Evolutionary conservation across 2,797 vertebrate genomes (phyloP).

Genomic region (Sparus aurata): DNA sequence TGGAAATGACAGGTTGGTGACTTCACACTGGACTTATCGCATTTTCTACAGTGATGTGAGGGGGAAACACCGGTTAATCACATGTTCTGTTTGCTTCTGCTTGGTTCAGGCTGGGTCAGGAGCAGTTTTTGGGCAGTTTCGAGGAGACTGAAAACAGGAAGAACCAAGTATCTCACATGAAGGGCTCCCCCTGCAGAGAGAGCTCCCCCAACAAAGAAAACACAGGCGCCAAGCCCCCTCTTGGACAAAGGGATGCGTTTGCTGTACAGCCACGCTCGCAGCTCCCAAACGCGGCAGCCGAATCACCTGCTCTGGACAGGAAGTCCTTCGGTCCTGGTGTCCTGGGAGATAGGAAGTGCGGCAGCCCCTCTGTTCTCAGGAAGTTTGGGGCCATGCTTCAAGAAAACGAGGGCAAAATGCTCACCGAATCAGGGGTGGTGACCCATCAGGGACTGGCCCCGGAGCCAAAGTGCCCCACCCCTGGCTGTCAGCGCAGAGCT

Average conservation of each 20-base stretch:
- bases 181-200: constrained; percentile 73
- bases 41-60: not conserved
- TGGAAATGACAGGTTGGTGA: constrained; percentile 87
- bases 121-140: constrained; percentile 78
- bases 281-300: constrained; percentile 69
- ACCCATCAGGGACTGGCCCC: constrained; percentile 71
- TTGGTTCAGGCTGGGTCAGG: constrained; percentile 63
- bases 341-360: constrained; percentile 78
- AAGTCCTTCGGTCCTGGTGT: constrained; percentile 67
- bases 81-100: constrained; percentile 12
- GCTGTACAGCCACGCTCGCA: constrained; percentile 86
- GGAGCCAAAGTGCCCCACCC: constrained; percentile 75
- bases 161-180: constrained; percentile 76
- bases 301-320: constrained; percentile 76
- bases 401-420: constrained; percentile 85
- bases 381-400: constrained; percentile 84
- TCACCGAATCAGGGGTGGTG: constrained; percentile 80
- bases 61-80: not conserved
- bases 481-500: constrained; percentile 85
- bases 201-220: constrained; percentile 78
- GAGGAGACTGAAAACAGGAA: constrained; percentile 87
- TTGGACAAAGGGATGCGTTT: constrained; percentile 84
- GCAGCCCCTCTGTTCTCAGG: constrained; percentile 82
- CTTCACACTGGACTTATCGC: not conserved
- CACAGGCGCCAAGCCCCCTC: constrained; percentile 75